Conservation (phyloP, 2,113 vertebrate genomes). For the Brachyhypopomus occidentalis region DNA sequence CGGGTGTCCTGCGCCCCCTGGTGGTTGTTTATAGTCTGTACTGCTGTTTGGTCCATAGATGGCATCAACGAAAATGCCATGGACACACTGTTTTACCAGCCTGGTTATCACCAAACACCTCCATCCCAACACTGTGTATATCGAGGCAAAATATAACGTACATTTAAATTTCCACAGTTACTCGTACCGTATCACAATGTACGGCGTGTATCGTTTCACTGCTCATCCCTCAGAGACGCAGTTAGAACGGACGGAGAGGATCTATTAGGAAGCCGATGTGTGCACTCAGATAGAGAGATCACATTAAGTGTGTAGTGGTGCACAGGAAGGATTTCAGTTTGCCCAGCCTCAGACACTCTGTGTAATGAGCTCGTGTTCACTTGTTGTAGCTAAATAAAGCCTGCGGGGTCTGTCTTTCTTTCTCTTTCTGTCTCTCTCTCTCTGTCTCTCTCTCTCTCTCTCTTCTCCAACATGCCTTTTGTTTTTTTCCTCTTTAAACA, state of each 20-base stretch:
- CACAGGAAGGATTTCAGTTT: conserved; percentile 36
- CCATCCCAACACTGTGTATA: too few species aligned
- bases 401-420: conserved; percentile 24
- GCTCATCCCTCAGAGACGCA: too few species aligned
- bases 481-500: conserved; percentile 28
- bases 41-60: too few species aligned
- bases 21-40: too few species aligned
- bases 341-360: conserved; percentile 43
- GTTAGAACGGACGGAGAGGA: conserved; percentile 22
- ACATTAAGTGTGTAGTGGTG: conserved; percentile 49
- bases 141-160: too few species aligned
- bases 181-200: too few species aligned
- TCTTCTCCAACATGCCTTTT: conserved; percentile 30
- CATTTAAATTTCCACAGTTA: too few species aligned
- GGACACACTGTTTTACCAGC: too few species aligned
- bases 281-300: conserved; percentile 40
- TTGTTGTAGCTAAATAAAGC: conserved; percentile 55
- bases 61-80: too few species aligned
- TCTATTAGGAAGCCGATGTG: conserved; percentile 18
- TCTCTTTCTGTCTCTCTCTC: conserved; percentile 15
- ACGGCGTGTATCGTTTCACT: too few species aligned
- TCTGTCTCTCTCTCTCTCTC: not conserved
- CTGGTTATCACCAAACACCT: too few species aligned
- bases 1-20: too few species aligned
- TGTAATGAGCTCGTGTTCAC: conserved; percentile 56